Conservation (phyloP, 2,888 invertebrate genomes). For the Tineola bisselliella region DNA sequence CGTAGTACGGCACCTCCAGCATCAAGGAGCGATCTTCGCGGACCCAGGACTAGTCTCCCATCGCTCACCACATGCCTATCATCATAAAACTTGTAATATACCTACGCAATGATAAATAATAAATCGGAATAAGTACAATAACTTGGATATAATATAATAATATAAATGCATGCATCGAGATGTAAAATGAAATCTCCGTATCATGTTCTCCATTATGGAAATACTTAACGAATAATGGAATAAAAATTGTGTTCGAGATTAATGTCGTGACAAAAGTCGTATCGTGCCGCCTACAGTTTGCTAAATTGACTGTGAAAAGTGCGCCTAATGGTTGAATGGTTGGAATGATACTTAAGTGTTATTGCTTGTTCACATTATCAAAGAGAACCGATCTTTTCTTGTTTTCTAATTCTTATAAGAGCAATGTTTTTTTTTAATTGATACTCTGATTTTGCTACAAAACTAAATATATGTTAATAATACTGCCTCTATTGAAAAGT, state of each 20-base stretch:
- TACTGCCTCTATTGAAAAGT: too few relatives aligned
- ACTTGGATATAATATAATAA: too few relatives aligned
- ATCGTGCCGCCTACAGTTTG: not conserved
- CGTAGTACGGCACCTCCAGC: constrained; percentile 46
- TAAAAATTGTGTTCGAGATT: not conserved
- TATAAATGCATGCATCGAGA: not conserved
- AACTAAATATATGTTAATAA: too few relatives aligned
- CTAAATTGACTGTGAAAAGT: not conserved
- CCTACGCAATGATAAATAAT: not conserved
- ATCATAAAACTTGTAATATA: constrained; percentile 8
- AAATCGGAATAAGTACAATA: too few relatives aligned
- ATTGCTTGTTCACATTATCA: not conserved
- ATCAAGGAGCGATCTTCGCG: constrained; percentile 48
- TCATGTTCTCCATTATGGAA: not conserved
- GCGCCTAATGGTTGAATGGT: not conserved
- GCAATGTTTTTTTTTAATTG: too few relatives aligned
- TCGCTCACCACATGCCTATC: constrained; percentile 48
- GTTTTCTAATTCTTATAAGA: too few relatives aligned
- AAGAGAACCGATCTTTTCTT: not conserved
- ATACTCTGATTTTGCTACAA: too few relatives aligned
- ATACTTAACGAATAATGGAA: not conserved
- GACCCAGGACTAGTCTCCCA: constrained; percentile 50
- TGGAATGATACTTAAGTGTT: not conserved
- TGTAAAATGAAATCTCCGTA: not conserved
- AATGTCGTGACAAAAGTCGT: not conserved